A percentile compares a stretch with the other conserved stretches of the same genome.
Evolutionary conservation across 2,888 invertebrate species (phyloP).

Genomic region (Drosophila suboccidentalis): DNA sequence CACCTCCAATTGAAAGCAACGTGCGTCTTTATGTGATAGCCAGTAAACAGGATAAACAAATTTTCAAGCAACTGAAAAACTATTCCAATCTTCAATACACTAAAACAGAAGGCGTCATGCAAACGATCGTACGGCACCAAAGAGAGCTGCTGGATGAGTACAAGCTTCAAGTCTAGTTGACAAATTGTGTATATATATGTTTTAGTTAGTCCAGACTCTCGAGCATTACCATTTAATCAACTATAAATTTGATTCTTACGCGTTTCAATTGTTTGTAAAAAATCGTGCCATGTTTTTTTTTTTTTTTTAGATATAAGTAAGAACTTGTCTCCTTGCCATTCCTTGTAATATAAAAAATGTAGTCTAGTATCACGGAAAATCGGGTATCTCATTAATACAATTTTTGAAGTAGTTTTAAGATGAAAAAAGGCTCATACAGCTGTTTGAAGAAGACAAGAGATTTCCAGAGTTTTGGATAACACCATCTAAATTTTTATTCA

Average conservation of each 20-base stretch:
- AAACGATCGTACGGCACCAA: constrained; percentile 52
- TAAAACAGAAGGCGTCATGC: constrained; percentile 62
- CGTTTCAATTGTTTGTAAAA: no score
- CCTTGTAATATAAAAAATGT: no score
- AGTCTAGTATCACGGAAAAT: no score
- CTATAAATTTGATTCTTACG: no score
- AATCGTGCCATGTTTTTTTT: no score
- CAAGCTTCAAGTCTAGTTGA: constrained; percentile 14
- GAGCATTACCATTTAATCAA: no score
- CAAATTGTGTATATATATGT: neutral
- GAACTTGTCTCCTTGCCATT: no score
- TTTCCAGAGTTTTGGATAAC: neutral
- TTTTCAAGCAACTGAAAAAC: constrained; percentile 22
- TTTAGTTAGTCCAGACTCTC: no score
- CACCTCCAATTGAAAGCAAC: constrained; percentile 22
- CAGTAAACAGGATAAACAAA: constrained; percentile 6
- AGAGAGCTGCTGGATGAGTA: constrained; percentile 23
- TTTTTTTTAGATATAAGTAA: no score
- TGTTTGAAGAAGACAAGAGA: neutral
- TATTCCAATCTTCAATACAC: constrained; percentile 44
- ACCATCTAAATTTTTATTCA: neutral
- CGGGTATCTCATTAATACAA: no score
- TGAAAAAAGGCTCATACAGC: no score
- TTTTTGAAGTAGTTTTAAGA: no score
- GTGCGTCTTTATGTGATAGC: constrained; percentile 52